Conservation (phyloP, 2,888 invertebrate species). For the Drosophila mercatorum region DNA sequence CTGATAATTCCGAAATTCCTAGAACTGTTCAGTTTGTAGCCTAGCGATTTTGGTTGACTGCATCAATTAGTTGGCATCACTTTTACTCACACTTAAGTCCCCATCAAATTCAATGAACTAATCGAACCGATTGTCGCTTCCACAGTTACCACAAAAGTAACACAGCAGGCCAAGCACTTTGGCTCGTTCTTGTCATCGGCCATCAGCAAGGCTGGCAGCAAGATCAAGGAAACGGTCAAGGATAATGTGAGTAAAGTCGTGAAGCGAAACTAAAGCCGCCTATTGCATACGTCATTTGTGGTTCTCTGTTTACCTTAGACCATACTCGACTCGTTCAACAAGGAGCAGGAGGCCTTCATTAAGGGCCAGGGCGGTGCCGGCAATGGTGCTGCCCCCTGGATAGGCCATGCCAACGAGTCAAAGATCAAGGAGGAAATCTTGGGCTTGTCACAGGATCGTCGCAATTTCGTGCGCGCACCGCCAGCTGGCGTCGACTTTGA, state of each 20-base stretch:
- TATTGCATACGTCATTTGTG: neutral
- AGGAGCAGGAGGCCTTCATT: constrained; percentile 98
- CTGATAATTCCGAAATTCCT: constrained; percentile 7
- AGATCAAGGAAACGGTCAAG: constrained; percentile 98
- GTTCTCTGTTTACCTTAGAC: constrained; percentile 87
- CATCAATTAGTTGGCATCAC: constrained; percentile 44
- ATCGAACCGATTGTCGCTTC: constrained; percentile 31
- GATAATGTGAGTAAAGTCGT: constrained; percentile 91
- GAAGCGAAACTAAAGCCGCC: neutral
- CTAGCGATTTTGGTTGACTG: constrained; percentile 49
- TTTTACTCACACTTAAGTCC: constrained; percentile 11
- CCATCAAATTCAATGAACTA: constrained; percentile 11
- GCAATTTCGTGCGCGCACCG: constrained; percentile 98
- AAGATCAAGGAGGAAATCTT: constrained; percentile 97
- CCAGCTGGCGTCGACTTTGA: constrained; percentile 97
- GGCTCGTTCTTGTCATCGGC: constrained; percentile 97
- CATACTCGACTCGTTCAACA: constrained; percentile 97
- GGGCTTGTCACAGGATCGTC: constrained; percentile 97
- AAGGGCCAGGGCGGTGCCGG: constrained; percentile 91
- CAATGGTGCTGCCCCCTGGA: constrained; percentile 94
- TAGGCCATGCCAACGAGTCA: constrained; percentile 97
- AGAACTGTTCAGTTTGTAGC: constrained; percentile 60
- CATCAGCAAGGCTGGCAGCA: constrained; percentile 97
- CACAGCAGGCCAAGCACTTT: constrained; percentile 95
- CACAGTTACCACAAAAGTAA: constrained; percentile 93